A percentile compares a stretch with the other conserved stretches of the same genome.
Evolutionary conservation across 2,797 vertebrate genomes (phyloP).

Genomic region (Aplochiton taeniatus): DNA sequence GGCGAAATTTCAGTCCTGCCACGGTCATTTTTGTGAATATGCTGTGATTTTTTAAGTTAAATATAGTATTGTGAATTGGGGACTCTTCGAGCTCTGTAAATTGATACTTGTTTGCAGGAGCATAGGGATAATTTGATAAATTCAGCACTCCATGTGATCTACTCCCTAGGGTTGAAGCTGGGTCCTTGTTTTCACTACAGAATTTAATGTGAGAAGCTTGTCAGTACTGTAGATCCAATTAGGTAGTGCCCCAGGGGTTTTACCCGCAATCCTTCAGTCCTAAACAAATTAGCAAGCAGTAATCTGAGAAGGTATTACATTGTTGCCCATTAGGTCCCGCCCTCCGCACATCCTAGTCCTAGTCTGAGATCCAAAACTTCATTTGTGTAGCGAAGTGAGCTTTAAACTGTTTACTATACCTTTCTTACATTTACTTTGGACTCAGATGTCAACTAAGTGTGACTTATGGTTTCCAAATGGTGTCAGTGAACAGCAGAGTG

Average conservation of each 20-base stretch:
- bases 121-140: neutral
- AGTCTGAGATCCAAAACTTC: neutral
- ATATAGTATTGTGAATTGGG: neutral
- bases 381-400: no score
- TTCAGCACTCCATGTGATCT: neutral
- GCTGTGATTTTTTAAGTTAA: neutral
- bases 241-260: neutral
- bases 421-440: neutral
- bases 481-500: constrained; percentile 52
- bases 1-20: neutral
- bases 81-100: neutral
- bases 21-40: neutral
- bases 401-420: no score
- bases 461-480: constrained; percentile 54
- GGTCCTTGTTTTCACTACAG: neutral
- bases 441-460: constrained; percentile 26
- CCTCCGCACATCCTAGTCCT: no score
- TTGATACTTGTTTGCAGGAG: neutral
- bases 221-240: neutral
- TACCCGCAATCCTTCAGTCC: neutral
- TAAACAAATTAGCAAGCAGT: neutral
- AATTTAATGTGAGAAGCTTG: neutral
- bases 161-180: neutral
- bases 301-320: neutral
- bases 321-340: no score